phyloP scores from a whole-genome alignment of 2,113 vertebrate genomes.

The Cepphus grylle region DNA sequence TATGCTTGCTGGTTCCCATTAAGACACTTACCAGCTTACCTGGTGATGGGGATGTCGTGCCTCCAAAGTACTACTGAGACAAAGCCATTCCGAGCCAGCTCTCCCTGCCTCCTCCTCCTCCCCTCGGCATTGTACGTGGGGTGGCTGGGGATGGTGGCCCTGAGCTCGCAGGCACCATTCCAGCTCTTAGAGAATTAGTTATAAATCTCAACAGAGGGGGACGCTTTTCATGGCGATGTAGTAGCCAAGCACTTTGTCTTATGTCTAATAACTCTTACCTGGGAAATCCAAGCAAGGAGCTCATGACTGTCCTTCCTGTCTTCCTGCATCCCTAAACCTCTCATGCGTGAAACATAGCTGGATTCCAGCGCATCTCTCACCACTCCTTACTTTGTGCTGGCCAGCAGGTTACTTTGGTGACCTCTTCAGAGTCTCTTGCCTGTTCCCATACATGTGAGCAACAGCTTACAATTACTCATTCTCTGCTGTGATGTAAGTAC shows the following conservation, averaged over 20 bases:
- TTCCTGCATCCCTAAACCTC: neutral
- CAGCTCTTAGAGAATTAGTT: neutral
- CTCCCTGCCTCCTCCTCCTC: neutral
- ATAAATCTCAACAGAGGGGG: neutral
- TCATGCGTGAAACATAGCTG: neutral
- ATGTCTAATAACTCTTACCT: neutral
- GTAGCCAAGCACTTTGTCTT: neutral
- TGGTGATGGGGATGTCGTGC: rapidly evolving
- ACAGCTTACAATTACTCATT: neutral
- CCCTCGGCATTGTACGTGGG: rapidly evolving
- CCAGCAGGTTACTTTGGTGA: neutral
- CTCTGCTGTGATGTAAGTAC: neutral
- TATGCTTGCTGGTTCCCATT: neutral
- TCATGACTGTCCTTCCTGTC: neutral
- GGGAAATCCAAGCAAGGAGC: neutral
- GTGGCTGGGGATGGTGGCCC: neutral
- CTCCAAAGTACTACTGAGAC: neutral
- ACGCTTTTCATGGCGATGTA: neutral
- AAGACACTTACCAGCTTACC: neutral
- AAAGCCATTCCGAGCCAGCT: neutral
- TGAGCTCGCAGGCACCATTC: neutral
- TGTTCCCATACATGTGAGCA: neutral
- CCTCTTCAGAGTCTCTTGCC: neutral
- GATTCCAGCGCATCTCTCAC: neutral
- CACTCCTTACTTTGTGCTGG: neutral